Base-by-base conservation (phyloP, 2,888 invertebrate genomes). In the Craniophora ligustri region DNA sequence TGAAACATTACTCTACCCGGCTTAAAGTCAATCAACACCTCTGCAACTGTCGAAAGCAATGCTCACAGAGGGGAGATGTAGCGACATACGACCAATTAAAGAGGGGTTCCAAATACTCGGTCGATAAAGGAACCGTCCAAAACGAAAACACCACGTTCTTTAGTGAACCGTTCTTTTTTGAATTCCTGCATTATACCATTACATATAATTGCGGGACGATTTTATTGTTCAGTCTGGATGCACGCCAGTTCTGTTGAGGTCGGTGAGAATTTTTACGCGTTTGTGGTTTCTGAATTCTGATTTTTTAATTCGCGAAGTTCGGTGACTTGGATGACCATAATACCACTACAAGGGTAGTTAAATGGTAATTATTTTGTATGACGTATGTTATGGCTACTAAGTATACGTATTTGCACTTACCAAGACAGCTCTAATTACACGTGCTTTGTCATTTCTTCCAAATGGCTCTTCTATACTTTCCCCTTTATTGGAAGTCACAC, bases 71-170 rank as follows among this genome's bases (percentile, higher is more conserved):
- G 36, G 41, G 38, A 8, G n/a, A n/a, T 16, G 13, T 16, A 19
- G 28, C 46, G 50, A 38, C 38, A 65, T 39, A 65, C 51, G 42
- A 59, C 63, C 60, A 63, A 63, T 65, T 63, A 63, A 65, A 59
- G 51, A 51, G 42, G 46, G 31, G 46, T 65, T 42, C 51, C 40
- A 45, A 58, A 38, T 58, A 47, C 57, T 39, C 19, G 10, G 30
- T 23, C 48, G 38, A 42, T 32, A 41, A 15, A 11, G 39, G 28
- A 36, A 32, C 34, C 13, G 23, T 18, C 1, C 10, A 55, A 39
- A 47, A 41, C 30, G 40, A 10, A 41, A 39, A 41, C 19, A 21
- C 42, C 30, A 34, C 30, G 34, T 42, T 28, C 26, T 23, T 41
- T 55, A 14, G 14, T 14, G 18, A 10, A 7, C 14, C n/a, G 11